Percentiles rank a stretch among this genome's conserved stretches.
These are phyloP conservation scores for Radopholus similis DNA, from an alignment of 1,140 invertebrate genomes.

Conservation along the genomic window DNA sequence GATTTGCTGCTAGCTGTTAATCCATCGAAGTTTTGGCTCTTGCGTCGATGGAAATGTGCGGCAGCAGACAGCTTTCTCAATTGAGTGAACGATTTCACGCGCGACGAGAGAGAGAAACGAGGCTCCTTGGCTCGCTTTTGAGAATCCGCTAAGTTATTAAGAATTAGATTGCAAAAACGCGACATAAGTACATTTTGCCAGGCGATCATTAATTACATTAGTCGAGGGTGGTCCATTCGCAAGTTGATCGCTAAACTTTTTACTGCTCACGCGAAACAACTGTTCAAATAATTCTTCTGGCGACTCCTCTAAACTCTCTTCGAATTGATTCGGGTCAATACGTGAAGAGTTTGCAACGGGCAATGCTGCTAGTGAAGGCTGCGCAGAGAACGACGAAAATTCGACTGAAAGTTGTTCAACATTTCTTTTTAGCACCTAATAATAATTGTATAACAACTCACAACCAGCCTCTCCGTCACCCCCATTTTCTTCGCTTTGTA, in stretches of 20 bases:
- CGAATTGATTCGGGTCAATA: background rate
- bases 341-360: background rate
- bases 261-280: background rate
- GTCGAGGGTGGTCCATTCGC: too few species aligned
- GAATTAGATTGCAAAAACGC: too few species aligned
- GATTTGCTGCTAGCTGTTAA: too few species aligned
- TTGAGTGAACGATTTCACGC: too few species aligned
- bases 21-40: too few species aligned
- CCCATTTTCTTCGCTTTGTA: background rate
- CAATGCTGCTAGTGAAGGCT: background rate
- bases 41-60: too few species aligned
- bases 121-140: too few species aligned
- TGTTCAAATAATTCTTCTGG: background rate
- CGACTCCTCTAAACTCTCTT: background rate
- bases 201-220: too few species aligned
- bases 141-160: too few species aligned
- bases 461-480: background rate
- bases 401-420: background rate
- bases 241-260: slow-evolving; percentile 5
- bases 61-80: too few species aligned
- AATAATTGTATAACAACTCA: background rate
- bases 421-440: background rate
- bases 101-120: too few species aligned
- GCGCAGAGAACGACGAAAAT: background rate
- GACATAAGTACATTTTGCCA: too few species aligned